Evolutionary conservation across 2,888 invertebrate genomes (phyloP), one percentile per base, ranked within the genome.

Genomic region (Calliphora vomitoria): DNA sequence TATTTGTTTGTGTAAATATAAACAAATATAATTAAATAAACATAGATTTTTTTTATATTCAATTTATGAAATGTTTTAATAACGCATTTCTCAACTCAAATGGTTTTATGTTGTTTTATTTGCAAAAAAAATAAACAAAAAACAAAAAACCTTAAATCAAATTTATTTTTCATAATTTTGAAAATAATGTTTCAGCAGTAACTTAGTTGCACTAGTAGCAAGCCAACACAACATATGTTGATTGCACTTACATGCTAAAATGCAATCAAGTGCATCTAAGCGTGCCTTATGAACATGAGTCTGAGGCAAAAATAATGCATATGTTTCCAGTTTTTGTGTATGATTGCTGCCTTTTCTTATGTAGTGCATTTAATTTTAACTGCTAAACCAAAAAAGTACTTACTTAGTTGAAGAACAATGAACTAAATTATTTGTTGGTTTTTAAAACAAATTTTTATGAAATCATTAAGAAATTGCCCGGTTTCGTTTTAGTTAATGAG

Each of bases 211-310:
- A 44, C 13, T 44, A 44, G 25, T 68, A 55, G 53, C 35, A 44
- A 25, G 68, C 25, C 44, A 80, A 62, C 8, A 15, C 25, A 44
- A 20, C 35, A 47, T 58, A 83, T 83, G 66, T 84, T n/a, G n/a
- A n/a, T n/a, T 78, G 62, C 74, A 75, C 10, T 68, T 38, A 82
- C 84, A 84, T 84, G 84, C 74, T 53, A 80, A 82, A 88, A 88
- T 71, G 85, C 87, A 88, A 85, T 88, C 87, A 88, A 79, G 87
- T 88, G 87, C 87, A 88, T 44, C 87, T 60, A 82, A 88, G 82
- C 85, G 85, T 88, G 72, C 81, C 72, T 72, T 58, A 66, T 78
- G 68, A 82, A 84, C 87, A 87, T 81, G 87, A 87, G 62, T 58
- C 10, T 60, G 38, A 58, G 8, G 8, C 20, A 55, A 78, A 78